A percentile compares a stretch with the other conserved stretches of the same genome.
phyloP scores from a whole-genome alignment of 2,113 vertebrate species.

The Chamaea fasciata region DNA sequence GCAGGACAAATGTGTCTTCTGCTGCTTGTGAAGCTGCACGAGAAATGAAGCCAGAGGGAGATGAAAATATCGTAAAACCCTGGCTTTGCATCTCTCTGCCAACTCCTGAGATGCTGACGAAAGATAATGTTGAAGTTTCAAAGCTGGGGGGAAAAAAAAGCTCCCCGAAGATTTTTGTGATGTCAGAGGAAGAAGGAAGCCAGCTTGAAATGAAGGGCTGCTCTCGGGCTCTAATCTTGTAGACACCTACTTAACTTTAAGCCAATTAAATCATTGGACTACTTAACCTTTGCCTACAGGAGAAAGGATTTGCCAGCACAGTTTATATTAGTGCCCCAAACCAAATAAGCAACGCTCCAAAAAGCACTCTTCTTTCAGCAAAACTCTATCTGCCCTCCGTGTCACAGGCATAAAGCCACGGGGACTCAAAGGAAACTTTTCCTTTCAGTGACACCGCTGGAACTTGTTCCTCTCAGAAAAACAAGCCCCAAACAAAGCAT shows the following conservation, averaged over 20 bases:
- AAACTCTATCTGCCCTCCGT: conserved; percentile 11
- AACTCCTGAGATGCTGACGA: conserved; percentile 25
- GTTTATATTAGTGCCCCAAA: conserved; percentile 65
- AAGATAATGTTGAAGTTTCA: conserved; percentile 46
- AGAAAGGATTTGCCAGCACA: conserved; percentile 61
- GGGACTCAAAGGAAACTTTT: not conserved
- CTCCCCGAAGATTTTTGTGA: conserved; percentile 4
- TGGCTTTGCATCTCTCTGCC: conserved; percentile 44
- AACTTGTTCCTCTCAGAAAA: not conserved
- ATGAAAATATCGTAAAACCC: not conserved
- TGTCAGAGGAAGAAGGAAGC: conserved; percentile 58
- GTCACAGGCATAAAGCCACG: not conserved
- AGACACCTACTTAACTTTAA: conserved; percentile 68
- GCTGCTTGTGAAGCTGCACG: not conserved
- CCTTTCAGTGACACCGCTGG: not conserved
- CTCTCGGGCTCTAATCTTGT: conserved; percentile 48
- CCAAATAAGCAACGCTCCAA: conserved; percentile 58
- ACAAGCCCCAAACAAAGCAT: not conserved
- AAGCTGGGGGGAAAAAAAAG: not conserved
- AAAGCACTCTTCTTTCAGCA: conserved; percentile 56
- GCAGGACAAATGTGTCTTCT: not conserved
- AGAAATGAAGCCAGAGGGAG: not conserved
- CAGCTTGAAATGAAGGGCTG: conserved; percentile 51
- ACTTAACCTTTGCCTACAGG: conserved; percentile 65
- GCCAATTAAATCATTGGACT: conserved; percentile 64